Base-by-base conservation (phyloP, 2,113 vertebrate genomes). In the Aphelocoma coerulescens region DNA sequence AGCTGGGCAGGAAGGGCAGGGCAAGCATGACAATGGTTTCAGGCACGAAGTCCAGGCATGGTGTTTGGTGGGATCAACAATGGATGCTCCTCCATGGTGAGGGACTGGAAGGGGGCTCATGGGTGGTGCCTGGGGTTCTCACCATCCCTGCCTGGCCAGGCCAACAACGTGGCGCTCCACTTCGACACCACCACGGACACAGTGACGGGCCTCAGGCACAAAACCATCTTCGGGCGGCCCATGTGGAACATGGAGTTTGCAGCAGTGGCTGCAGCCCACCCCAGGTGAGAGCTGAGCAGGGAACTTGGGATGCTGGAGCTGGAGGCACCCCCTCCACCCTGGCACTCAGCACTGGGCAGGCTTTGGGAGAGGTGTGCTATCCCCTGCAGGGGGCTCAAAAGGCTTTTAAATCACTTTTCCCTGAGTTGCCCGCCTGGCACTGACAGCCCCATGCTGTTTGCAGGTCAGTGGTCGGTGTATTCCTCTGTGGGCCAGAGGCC, bases 171-270 rank as follows among this genome's bases (percentile, higher is more conserved):
- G 46, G 98, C 95, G 3, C 95, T 99, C 44, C 98, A 96, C 91
- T 98, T 98, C 3, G 99, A 99, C 85, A 95, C 97, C 0, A 94
- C 98, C 43, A 98, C 68, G 0, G 99, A 99, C 69, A 97, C 99
- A 1, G 96, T 99, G 96, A 99, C 98, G 0, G 99, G 98, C 35
- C 97, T 99, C 93, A 99, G 98, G 92, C 99, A 99, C 95, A 99
- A 99, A 97, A 99, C 98, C 37, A 97, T 97, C 73, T 99, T 99
- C 3, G 99, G 99, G 72, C 94, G 98, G 91, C 99, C 99, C 41
- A 97, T 96, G 97, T 99, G 99, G 99, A 98, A 98, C 89, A 98
- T 81, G 21, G 99, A 99, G 90, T 99, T 99, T 73, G 98, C 98
- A 15, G 94, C 96, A 1, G 98, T 99, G 96, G 98, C 98, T 91